Percentiles rank a stretch among this genome's conserved stretches.
These are phyloP conservation scores for Himalopsyche anomala DNA, from an alignment of 2,888 invertebrate genomes.

Conservation along the genomic window DNA sequence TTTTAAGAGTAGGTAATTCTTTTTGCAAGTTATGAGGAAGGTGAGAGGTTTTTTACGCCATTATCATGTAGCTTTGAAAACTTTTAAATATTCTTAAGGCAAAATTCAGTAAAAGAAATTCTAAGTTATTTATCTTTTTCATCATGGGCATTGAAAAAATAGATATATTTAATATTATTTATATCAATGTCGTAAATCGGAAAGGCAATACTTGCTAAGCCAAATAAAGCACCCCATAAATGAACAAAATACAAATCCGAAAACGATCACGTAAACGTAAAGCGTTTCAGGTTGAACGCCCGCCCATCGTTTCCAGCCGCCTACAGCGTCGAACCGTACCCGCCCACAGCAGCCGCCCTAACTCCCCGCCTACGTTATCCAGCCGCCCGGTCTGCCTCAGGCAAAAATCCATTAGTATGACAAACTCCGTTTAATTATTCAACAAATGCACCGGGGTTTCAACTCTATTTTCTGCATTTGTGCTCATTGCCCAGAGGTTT, in stretches of 20 bases:
- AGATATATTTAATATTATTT: too few relatives aligned
- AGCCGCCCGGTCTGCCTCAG: constrained; percentile 24
- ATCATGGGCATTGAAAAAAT: too few relatives aligned
- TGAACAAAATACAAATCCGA: neutral
- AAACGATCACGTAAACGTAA: constrained; percentile 21
- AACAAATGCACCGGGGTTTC: constrained; percentile 3
- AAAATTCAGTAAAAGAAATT: too few relatives aligned
- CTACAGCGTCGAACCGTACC: constrained; percentile 41
- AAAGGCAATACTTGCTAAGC: too few relatives aligned
- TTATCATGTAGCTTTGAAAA: too few relatives aligned
- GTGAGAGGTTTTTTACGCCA: too few relatives aligned
- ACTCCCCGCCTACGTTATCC: constrained; percentile 67
- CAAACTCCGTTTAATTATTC: constrained; percentile 40
- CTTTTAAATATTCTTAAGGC: too few relatives aligned
- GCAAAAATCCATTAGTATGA: constrained; percentile 28
- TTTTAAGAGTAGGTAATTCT: too few relatives aligned
- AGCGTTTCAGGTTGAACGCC: constrained; percentile 35
- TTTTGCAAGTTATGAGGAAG: too few relatives aligned
- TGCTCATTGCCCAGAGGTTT: constrained; percentile 7
- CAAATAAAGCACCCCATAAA: neutral
- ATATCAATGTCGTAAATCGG: too few relatives aligned
- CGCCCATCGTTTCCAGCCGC: constrained; percentile 54
- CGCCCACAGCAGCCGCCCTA: constrained; percentile 66
- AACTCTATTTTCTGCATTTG: neutral
- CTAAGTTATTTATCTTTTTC: too few relatives aligned